Percentiles rank a stretch among this genome's conserved stretches.
Evolutionary conservation across 2,113 vertebrate species (phyloP).

Genomic region (Cottus gobio): DNA sequence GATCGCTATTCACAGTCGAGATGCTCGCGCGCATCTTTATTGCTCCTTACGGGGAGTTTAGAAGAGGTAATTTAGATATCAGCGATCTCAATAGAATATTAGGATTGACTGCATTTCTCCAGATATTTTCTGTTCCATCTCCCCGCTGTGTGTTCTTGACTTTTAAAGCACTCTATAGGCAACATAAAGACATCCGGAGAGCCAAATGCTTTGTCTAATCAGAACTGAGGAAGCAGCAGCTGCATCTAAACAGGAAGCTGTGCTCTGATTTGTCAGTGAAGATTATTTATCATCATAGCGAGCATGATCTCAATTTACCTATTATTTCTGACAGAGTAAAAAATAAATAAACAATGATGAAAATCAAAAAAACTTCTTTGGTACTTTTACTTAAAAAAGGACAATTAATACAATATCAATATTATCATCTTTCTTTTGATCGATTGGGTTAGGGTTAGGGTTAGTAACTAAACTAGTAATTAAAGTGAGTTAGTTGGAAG

Average conservation of each 20-base stretch:
- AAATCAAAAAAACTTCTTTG: background rate
- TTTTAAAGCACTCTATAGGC: background rate
- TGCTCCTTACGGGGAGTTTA: conserved; percentile 11
- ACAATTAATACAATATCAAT: background rate
- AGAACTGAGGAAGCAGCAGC: background rate
- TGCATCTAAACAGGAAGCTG: background rate
- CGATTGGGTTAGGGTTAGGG: too few species aligned
- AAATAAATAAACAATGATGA: background rate
- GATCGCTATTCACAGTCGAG: background rate
- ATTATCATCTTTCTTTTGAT: background rate
- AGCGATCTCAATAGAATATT: conserved; percentile 6
- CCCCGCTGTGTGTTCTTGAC: background rate
- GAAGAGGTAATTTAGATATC: conserved; percentile 11
- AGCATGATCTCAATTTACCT: background rate
- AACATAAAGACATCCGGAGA: background rate
- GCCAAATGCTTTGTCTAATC: background rate
- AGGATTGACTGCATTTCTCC: background rate
- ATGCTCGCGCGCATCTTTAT: conserved; percentile 1
- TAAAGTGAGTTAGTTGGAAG: background rate
- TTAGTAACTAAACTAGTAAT: background rate
- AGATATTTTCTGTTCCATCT: conserved; percentile 1
- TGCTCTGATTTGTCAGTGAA: conserved; percentile 2
- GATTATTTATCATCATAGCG: background rate
- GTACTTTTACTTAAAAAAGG: background rate
- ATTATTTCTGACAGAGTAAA: too few species aligned